Conservation (phyloP, 2,797 vertebrate genomes). For the Champsocephalus gunnari region DNA sequence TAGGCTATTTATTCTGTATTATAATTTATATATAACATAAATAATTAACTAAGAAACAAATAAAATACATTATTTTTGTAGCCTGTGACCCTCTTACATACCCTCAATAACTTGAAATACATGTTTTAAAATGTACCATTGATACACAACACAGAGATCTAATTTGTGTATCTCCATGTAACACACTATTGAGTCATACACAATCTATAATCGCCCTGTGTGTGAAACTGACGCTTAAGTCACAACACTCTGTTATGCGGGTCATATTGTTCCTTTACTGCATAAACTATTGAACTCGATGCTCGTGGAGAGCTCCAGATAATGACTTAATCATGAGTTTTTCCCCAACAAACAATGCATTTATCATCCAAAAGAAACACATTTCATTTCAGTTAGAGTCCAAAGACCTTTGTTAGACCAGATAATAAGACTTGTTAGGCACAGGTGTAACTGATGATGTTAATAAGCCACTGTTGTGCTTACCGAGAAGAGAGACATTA, state of each 20-base stretch:
- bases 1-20: too few relatives aligned
- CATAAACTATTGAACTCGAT: constrained; percentile 6
- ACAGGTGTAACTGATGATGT: not conserved
- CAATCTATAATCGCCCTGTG: not conserved
- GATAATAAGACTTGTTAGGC: not conserved
- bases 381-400: not conserved
- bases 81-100: not conserved
- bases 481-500: not conserved
- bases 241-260: constrained; percentile 4
- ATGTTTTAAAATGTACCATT: not conserved
- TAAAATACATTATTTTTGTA: not conserved
- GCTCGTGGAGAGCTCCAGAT: not conserved
- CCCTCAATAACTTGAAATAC: not conserved
- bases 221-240: constrained; percentile 11
- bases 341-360: not conserved
- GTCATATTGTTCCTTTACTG: constrained; percentile 13
- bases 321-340: constrained; percentile 17
- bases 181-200: not conserved
- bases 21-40: too few relatives aligned
- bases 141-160: not conserved
- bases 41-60: not conserved
- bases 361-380: constrained; percentile 7
- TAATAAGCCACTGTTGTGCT: not conserved
- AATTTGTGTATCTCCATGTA: not conserved
- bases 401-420: not conserved